Evolutionary conservation across 1,140 invertebrate genomes (phyloP).

Genomic region (Pinna nobilis): DNA sequence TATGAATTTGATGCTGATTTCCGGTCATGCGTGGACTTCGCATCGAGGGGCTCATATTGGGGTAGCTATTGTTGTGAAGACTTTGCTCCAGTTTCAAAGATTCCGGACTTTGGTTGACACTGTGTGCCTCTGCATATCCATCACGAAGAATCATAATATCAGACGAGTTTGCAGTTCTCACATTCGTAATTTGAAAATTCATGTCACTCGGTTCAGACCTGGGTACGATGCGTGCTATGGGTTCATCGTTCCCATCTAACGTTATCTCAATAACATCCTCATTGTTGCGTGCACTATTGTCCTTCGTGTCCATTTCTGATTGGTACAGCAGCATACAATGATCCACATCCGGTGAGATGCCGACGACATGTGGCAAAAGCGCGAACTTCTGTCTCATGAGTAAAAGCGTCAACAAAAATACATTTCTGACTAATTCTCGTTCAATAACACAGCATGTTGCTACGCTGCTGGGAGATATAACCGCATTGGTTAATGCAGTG

Average conservation of each 20-base stretch:
- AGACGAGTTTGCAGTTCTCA: not conserved
- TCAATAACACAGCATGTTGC: no score
- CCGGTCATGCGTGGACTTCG: not conserved
- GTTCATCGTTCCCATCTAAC: constrained; percentile 10
- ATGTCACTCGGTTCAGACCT: not conserved
- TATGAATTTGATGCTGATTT: not conserved
- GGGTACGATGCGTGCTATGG: constrained; percentile 7
- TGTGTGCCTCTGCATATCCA: no score
- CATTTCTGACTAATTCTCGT: not conserved
- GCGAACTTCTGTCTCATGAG: constrained; percentile 10
- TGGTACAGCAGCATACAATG: not conserved
- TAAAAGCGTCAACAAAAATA: constrained; percentile 2
- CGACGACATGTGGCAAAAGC: not conserved
- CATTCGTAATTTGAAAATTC: not conserved
- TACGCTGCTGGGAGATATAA: no score
- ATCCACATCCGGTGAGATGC: not conserved
- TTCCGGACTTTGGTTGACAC: not conserved
- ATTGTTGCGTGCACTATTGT: not conserved
- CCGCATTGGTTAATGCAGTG: no score
- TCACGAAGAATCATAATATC: not conserved
- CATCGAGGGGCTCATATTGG: not conserved
- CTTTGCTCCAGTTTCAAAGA: not conserved
- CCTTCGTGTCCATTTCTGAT: not conserved
- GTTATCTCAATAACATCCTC: constrained; percentile 19
- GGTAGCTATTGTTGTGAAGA: not conserved